Evolutionary conservation across 2,888 invertebrate genomes (phyloP), one percentile per base, ranked within the genome.

Genomic region (Coremacera marginata): DNA sequence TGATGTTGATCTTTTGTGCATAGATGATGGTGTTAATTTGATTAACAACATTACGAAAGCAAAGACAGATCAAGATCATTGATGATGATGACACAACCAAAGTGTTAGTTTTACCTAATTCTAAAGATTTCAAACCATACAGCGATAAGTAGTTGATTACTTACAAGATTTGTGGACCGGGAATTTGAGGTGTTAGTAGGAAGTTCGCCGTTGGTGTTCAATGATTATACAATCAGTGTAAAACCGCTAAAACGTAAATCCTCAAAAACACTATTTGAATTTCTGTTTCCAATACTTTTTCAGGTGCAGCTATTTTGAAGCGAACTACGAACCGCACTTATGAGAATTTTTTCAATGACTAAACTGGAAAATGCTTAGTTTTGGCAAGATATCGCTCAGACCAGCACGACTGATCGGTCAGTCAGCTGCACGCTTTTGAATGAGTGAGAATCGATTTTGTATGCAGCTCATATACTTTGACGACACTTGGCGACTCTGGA

Each of bases 321-420:
- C 44, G 72, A 52, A 77, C 75, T 81, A 76, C 80, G 81, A 81
- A 80, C 82, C 81, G 81, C 81, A 84, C 86, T 81, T 81, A 77
- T 80, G 77, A 77, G 81, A 81, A 83, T 83, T 82, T 81, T 83
- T 83, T 80, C 67, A 78, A 80, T 80, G 82, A 84, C 86, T 84
- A 82, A 68, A 83, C 78, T 76, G 73, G 81, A 63, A 55, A 62
- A 60, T 75, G 65, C 57, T 63, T 76, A 37, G 78, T 73, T 67
- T 37, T 65, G n/a, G 44, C 8, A 34, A 16, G 19, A 37, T 11
- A 37, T n/a, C 67, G 44, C 25, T 11, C 19, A 14, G 9, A 27
- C 25, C 16, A 31, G 63, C 31, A 22, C 19, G 22, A n/a, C 8
- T 4, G 67, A 22, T 22, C 14, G 67, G 22, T 19, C 14, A 27